Base-by-base conservation (phyloP, 2,113 vertebrate species). In the Tragelaphus buxtoni region DNA sequence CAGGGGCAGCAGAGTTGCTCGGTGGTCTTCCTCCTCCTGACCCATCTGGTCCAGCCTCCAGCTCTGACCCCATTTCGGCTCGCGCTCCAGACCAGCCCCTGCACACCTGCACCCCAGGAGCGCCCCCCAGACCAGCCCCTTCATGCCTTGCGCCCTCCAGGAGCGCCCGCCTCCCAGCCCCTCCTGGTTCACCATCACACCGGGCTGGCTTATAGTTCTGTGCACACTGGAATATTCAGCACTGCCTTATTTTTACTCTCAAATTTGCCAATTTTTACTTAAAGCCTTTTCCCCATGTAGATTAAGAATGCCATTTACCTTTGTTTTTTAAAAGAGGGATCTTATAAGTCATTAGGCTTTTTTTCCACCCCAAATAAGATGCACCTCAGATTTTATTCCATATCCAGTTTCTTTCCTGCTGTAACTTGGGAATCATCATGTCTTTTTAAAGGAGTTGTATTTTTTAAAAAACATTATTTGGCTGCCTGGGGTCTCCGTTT, bases 1-100 rank as follows among this genome's bases (percentile, higher is more conserved):
- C 45, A 28, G 26, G 4, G 2, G 74, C 74, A 8, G 14, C 45
- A 30, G 4, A 0, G 30, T 8, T 22, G 49, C 45, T 5, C 0
- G 9, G 2, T 1, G 26, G 13, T 2, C 14, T 42, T 10, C 13
- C 74, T 18, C 13, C 74, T 30, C 26, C 26, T 1, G 4, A 30
- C 9, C 61, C 32, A 11, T 1, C 14, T 2, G 1, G 14, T 20
- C 24, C 1, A 3, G 11, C 63, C 24, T 9, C 20, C 20, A 79
- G 55, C 72, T 79, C 22, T 35, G 55, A 28, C 77, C 30, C 58
- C 32, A 16, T 32, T 49, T 60, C 30, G 5, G 42, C 42, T 39
- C 18, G 53, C 7, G 0, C 58, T 12, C 12, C 58, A 30, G 58
- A 0, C 32, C 49, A 35, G 10, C 32, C 5, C 45, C 26, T 32